Conservation (phyloP, 2,797 vertebrate genomes). For the Cossypha caffra region DNA sequence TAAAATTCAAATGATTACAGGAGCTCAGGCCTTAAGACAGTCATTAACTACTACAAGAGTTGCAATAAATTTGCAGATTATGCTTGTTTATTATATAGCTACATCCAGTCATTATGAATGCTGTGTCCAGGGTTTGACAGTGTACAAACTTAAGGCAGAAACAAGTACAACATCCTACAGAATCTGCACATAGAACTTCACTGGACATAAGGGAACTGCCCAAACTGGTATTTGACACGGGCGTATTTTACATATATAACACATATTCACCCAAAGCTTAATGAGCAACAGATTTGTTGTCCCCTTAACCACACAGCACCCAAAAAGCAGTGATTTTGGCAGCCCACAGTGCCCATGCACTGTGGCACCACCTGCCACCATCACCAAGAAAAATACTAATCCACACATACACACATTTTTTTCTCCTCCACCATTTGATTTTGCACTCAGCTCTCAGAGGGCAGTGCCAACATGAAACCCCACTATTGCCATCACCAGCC, state of each 20-base stretch:
- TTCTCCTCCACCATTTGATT: neutral
- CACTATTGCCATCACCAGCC: neutral
- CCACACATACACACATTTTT: neutral
- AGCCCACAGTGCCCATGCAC: neutral
- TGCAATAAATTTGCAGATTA: neutral
- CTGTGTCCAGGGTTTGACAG: neutral
- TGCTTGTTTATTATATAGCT: neutral
- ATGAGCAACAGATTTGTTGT: neutral
- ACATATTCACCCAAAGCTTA: neutral
- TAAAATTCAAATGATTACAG: neutral
- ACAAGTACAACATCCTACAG: neutral
- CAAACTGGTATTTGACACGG: neutral
- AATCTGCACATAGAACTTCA: neutral
- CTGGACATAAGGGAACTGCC: neutral
- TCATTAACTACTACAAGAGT: neutral
- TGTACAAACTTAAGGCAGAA: neutral
- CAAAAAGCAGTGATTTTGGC: neutral
- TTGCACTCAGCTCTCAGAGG: neutral
- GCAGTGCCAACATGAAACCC: neutral
- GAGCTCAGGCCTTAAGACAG: neutral
- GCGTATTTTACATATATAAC: neutral
- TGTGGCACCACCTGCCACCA: accelerated
- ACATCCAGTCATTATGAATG: neutral
- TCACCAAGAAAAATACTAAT: neutral
- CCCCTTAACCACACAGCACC: accelerated